Evolutionary conservation across 2,797 vertebrate species (phyloP).

Genomic region (Pseudotriccus pelzelni): DNA sequence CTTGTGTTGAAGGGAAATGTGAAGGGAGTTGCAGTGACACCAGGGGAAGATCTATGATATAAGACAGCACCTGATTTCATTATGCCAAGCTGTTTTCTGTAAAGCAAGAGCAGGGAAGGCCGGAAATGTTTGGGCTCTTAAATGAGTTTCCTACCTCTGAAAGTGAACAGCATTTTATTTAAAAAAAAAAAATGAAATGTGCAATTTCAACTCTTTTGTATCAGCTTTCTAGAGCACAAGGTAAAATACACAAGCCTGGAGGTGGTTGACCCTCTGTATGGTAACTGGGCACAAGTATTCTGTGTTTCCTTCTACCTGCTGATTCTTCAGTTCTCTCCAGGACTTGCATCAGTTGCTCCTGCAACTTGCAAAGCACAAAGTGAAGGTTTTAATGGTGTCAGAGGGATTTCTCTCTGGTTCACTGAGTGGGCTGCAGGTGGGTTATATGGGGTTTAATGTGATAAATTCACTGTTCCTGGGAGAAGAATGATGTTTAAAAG

Average conservation of each 20-base stretch:
- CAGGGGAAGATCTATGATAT: background rate
- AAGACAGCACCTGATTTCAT: background rate
- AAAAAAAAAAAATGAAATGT: background rate
- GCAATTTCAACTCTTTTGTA: background rate
- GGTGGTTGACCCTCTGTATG: background rate
- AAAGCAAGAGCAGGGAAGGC: background rate
- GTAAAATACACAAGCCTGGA: background rate
- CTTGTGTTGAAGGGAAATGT: background rate
- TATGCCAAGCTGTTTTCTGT: background rate
- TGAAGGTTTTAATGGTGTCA: background rate
- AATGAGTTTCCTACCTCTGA: constrained; percentile 38
- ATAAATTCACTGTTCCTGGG: background rate
- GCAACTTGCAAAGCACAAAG: background rate
- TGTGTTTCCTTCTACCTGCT: background rate
- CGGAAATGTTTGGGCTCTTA: background rate
- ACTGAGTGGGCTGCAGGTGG: background rate
- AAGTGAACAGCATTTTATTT: background rate
- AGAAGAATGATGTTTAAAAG: background rate
- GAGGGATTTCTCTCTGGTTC: background rate
- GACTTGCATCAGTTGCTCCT: background rate
- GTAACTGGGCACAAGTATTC: background rate
- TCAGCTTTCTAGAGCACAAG: background rate
- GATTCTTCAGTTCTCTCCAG: background rate
- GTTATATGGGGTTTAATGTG: background rate
- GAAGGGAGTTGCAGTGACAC: background rate